Conservation (phyloP, 2,113 vertebrate genomes). For the Mastomys natalensis region DNA sequence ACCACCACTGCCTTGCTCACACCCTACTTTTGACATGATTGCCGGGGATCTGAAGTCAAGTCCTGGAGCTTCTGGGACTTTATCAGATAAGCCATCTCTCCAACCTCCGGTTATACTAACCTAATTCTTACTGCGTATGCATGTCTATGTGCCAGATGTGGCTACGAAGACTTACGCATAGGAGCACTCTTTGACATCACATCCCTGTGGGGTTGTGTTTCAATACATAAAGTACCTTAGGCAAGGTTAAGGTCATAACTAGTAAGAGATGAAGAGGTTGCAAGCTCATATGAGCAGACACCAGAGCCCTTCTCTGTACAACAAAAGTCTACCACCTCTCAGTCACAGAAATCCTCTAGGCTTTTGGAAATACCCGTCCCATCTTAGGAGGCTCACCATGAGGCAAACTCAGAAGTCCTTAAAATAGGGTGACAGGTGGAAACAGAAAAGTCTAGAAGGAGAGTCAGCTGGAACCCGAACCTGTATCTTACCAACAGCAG, state of each 20-base stretch:
- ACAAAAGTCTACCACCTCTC: background rate
- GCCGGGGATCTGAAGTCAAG: background rate
- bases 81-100: background rate
- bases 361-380: background rate
- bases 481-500: background rate
- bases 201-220: background rate
- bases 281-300: background rate
- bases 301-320: background rate
- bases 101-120: background rate
- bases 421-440: constrained; percentile 16
- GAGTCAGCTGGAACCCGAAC: background rate
- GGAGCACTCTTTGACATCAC: background rate
- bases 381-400: background rate
- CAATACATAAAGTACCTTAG: background rate
- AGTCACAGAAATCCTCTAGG: background rate
- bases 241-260: background rate
- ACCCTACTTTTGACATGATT: background rate
- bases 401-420: background rate
- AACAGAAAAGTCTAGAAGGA: background rate
- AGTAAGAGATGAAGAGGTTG: background rate
- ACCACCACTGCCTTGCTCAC: no score
- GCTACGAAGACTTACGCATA: background rate
- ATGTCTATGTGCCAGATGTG: background rate
- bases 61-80: background rate
- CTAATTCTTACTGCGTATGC: background rate